Evolutionary conservation across 2,113 vertebrate genomes (phyloP).

Genomic region (Oreotrochilus melanogaster): DNA sequence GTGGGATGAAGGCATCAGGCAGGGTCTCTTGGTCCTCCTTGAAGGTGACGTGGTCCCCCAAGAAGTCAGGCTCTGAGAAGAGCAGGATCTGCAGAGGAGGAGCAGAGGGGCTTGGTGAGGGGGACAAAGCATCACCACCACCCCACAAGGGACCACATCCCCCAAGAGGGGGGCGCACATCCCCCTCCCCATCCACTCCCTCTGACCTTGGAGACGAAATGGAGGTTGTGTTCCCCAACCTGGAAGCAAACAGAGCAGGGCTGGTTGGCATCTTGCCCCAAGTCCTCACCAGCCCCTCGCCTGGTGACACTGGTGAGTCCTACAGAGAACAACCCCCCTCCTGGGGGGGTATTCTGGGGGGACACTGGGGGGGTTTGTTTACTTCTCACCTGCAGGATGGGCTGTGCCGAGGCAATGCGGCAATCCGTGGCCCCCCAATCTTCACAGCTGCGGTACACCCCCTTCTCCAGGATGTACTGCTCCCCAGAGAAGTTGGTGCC

Average conservation of each 20-base stretch:
- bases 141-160: accelerated
- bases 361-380: too few relatives aligned
- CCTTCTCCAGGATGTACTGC: slow-evolving; percentile 95
- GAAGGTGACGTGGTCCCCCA: slow-evolving; percentile 79
- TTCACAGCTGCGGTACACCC: slow-evolving; percentile 88
- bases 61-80: slow-evolving; percentile 86
- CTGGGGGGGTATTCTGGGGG: background rate
- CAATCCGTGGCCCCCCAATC: slow-evolving; percentile 90
- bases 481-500: slow-evolving; percentile 90
- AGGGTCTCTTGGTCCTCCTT: slow-evolving; percentile 76
- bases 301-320: accelerated
- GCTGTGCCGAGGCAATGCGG: slow-evolving; percentile 88
- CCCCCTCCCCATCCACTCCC: background rate
- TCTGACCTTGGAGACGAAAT: slow-evolving; percentile 79
- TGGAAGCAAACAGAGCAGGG: background rate
- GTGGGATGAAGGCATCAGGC: slow-evolving; percentile 68
- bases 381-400: slow-evolving; percentile 84
- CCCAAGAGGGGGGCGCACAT: accelerated
- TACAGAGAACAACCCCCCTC: accelerated
- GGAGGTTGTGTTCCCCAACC: slow-evolving; percentile 76
- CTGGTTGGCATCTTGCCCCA: background rate
- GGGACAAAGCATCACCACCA: accelerated
- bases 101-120: background rate
- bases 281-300: accelerated
- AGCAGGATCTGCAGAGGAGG: slow-evolving; percentile 82